phyloP scores from a whole-genome alignment of 1,140 invertebrate genomes.

The Anoplolepis gracilipes region DNA sequence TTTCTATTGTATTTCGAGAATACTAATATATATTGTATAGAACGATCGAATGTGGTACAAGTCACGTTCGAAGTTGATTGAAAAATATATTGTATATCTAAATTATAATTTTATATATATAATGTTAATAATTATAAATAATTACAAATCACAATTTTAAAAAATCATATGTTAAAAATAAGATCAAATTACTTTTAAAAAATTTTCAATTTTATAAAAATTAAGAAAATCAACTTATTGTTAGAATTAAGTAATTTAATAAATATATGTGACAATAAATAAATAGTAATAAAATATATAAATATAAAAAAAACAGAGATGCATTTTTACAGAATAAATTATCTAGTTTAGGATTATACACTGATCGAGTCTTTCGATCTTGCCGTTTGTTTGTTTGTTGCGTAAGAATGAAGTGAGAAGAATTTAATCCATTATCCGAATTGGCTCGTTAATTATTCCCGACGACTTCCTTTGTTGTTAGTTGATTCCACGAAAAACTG shows the following conservation, averaged over 20 bases:
- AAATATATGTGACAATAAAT: not conserved
- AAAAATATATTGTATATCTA: not conserved
- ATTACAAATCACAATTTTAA: too few relatives aligned
- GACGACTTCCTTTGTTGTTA: slow-evolving; percentile 14
- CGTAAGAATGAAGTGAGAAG: not conserved
- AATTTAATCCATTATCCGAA: slow-evolving; percentile 31
- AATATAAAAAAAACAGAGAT: not conserved
- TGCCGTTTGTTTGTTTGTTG: slow-evolving; percentile 1
- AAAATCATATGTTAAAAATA: not conserved
- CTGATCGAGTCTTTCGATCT: not conserved
- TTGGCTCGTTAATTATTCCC: slow-evolving; percentile 34
- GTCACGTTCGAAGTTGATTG: not conserved
- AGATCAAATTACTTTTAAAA: not conserved
- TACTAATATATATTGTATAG: slow-evolving; percentile 14
- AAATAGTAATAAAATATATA: not conserved
- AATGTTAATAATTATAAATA: not conserved
- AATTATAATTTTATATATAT: not conserved
- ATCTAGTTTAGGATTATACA: not conserved
- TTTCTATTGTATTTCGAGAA: slow-evolving; percentile 30
- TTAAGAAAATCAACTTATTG: not conserved
- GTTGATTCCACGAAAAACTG: not conserved
- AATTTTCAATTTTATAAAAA: not conserved
- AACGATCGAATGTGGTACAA: not conserved
- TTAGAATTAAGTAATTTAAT: not conserved
- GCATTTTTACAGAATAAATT: not conserved